A percentile compares a stretch with the other conserved stretches of the same genome.
These are phyloP conservation scores for Dorcus hopei DNA, from an alignment of 2,888 invertebrate genomes.

Conservation along the genomic window DNA sequence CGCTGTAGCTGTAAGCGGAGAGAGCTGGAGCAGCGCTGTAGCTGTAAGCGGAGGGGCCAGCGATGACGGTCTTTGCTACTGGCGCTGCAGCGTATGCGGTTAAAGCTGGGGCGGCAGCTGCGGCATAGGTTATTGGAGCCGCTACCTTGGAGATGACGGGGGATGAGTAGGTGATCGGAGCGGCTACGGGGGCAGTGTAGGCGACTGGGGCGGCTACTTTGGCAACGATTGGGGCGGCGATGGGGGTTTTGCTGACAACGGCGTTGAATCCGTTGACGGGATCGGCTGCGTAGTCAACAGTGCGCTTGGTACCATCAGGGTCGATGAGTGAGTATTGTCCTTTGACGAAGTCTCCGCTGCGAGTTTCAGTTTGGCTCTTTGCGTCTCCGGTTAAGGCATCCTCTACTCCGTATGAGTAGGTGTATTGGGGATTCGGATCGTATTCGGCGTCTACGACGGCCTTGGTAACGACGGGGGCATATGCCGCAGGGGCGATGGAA, in stretches of 20 bases:
- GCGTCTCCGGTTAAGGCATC: constrained; percentile 53
- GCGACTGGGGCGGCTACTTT: constrained; percentile 8
- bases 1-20: constrained; percentile 1
- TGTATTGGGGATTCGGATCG: constrained; percentile 54
- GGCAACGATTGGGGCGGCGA: constrained; percentile 29
- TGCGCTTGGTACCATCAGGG: constrained; percentile 62
- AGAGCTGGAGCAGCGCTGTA: background rate
- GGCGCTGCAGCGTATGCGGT: constrained; percentile 10
- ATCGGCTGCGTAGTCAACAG: constrained; percentile 60
- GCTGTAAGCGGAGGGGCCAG: constrained; percentile 2
- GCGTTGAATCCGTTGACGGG: constrained; percentile 57
- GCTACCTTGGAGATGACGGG: background rate
- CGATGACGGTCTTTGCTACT: constrained; percentile 8
- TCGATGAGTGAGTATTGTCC: constrained; percentile 58
- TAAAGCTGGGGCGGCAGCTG: background rate
- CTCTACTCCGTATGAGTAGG: constrained; percentile 53
- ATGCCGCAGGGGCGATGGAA: constrained; percentile 21
- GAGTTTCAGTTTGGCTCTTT: constrained; percentile 55
- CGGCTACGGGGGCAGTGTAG: constrained; percentile 16
- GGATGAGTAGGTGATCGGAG: constrained; percentile 7
- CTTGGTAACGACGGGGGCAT: constrained; percentile 25
- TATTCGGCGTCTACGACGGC: constrained; percentile 29
- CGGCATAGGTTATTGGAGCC: background rate
- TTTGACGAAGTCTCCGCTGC: constrained; percentile 61
- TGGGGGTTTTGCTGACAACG: constrained; percentile 54